Conservation (phyloP, 2,113 vertebrate genomes). For the Phrynosoma blainvillii region DNA sequence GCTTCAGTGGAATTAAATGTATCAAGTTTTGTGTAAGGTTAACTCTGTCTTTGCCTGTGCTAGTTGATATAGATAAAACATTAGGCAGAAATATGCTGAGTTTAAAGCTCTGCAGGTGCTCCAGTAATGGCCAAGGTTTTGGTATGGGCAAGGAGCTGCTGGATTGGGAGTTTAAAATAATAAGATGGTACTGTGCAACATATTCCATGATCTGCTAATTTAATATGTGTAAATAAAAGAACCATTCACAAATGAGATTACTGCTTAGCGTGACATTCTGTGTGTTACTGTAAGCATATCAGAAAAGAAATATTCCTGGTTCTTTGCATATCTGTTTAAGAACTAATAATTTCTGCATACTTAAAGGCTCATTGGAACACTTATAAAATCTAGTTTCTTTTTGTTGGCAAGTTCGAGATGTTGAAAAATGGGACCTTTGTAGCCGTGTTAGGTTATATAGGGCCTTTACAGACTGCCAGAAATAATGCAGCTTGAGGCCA, state of each 20-base stretch:
- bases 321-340: constrained; percentile 8
- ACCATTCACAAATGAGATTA: constrained; percentile 22
- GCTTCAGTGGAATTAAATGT: constrained; percentile 3
- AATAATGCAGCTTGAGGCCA: too few relatives aligned
- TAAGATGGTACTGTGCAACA: constrained; percentile 53
- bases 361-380: background rate
- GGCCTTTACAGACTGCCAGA: too few relatives aligned
- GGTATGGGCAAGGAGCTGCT: background rate
- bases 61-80: background rate
- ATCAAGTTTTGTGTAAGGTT: constrained; percentile 51
- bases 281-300: background rate
- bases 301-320: background rate
- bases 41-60: constrained; percentile 60
- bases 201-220: constrained; percentile 3
- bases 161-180: background rate
- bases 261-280: background rate
- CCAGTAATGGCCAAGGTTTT: background rate
- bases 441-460: background rate
- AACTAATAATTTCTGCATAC: background rate
- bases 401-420: background rate
- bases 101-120: background rate
- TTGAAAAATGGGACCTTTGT: background rate
- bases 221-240: background rate
- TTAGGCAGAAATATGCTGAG: background rate
- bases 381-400: constrained; percentile 1